These are phyloP conservation scores for Teleiodes luculella DNA, from an alignment of 2,888 invertebrate genomes.

Conservation along the genomic window DNA sequence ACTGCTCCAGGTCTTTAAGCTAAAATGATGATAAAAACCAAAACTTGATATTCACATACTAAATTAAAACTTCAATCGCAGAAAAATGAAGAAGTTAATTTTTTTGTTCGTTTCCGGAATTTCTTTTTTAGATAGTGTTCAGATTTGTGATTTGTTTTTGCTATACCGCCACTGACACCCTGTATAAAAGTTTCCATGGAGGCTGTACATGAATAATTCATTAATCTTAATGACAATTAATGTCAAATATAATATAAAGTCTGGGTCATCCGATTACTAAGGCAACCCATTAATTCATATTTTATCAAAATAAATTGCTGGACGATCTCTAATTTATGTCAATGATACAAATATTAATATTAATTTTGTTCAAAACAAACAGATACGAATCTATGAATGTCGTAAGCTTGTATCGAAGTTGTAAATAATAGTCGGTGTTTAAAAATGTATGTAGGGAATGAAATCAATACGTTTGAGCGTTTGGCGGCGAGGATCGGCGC, in stretches of 20 bases:
- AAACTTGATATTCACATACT: no score
- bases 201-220: no score
- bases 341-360: not conserved
- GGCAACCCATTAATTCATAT: not conserved
- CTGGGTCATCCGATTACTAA: not conserved
- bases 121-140: no score
- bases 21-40: no score
- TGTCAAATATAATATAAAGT: not conserved
- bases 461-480: conserved; percentile 68
- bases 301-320: not conserved
- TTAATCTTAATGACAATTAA: no score
- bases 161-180: no score
- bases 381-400: conserved; percentile 8
- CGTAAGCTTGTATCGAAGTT: conserved; percentile 5
- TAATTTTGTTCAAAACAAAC: not conserved
- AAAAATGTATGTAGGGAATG: conserved; percentile 66
- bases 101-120: no score
- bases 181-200: no score
- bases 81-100: no score
- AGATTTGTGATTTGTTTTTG: no score
- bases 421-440: conserved; percentile 29
- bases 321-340: not conserved
- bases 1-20: no score
- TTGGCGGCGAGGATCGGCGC: conserved; percentile 58
- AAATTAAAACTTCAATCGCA: no score